phyloP scores from a whole-genome alignment of 53 echinoderm and acorn worm species.

The Astropecten irregularis region DNA sequence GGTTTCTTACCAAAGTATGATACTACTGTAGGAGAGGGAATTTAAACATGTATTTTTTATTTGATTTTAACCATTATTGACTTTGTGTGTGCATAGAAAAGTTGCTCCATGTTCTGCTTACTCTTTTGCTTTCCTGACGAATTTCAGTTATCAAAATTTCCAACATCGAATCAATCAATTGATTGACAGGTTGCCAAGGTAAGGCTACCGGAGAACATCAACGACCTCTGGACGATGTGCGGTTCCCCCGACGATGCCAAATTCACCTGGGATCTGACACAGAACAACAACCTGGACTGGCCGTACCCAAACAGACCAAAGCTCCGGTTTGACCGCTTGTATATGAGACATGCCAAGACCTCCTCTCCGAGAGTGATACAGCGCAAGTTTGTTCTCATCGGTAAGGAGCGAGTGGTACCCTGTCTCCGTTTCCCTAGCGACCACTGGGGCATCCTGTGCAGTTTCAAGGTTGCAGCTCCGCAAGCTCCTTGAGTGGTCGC shows the following conservation, averaged over 20 bases:
- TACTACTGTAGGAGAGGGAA: no score
- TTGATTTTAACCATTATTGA: no score
- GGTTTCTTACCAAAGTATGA: no score
- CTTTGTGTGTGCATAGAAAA: no score
- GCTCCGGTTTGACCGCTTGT: constrained; percentile 86
- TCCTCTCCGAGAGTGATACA: constrained; percentile 38
- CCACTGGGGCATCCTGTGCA: constrained; percentile 79
- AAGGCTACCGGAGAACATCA: constrained; percentile 55
- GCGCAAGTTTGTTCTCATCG: constrained; percentile 58
- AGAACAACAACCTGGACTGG: constrained; percentile 79
- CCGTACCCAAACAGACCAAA: constrained; percentile 43
- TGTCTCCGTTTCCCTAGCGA: constrained; percentile 86
- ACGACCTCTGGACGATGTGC: constrained; percentile 76
- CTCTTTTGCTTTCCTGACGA: no score
- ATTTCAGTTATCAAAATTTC: no score
- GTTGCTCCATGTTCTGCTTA: no score
- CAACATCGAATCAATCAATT: no score
- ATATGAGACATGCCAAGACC: constrained; percentile 51
- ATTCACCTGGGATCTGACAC: constrained; percentile 80
- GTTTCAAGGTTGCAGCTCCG: constrained; percentile 41
- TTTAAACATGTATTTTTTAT: no score
- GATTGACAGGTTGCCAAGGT: constrained; percentile 66
- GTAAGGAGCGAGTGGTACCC: constrained; percentile 67
- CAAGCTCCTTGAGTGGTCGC: no score
- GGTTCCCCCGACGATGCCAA: constrained; percentile 53